phyloP scores from a whole-genome alignment of 2,797 vertebrate species.

The Serranus cabrilla region DNA sequence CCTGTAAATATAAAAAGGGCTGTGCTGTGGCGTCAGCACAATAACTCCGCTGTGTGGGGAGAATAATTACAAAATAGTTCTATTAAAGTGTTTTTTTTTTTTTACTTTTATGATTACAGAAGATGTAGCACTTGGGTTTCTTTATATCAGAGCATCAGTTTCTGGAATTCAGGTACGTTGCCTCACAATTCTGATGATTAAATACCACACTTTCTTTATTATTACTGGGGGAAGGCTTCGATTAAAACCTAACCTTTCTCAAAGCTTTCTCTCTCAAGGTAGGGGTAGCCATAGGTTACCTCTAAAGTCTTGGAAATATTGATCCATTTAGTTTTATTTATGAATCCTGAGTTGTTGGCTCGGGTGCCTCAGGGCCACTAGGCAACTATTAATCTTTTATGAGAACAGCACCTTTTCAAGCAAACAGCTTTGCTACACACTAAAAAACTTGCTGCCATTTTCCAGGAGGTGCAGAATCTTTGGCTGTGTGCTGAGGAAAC shows the following conservation, averaged over 20 bases:
- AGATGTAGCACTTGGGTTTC: slow-evolving; percentile 8
- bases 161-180: slow-evolving; percentile 37
- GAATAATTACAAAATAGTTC: slow-evolving; percentile 17
- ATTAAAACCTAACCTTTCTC: slow-evolving; percentile 83
- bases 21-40: slow-evolving; percentile 3
- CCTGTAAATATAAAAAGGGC: slow-evolving; percentile 27
- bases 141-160: slow-evolving; percentile 31
- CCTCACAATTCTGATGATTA: slow-evolving; percentile 57
- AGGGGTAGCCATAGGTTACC: slow-evolving; percentile 80
- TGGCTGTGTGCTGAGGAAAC: slow-evolving; percentile 26
- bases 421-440: slow-evolving; percentile 77
- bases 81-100: slow-evolving; percentile 17
- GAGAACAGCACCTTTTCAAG: slow-evolving; percentile 76
- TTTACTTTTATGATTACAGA: slow-evolving; percentile 33
- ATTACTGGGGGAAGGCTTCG: slow-evolving; percentile 66
- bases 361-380: slow-evolving; percentile 81
- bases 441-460: slow-evolving; percentile 56
- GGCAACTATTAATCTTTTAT: slow-evolving; percentile 85
- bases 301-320: slow-evolving; percentile 82
- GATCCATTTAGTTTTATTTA: slow-evolving; percentile 89
- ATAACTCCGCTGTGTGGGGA: slow-evolving; percentile 18
- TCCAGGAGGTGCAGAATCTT: slow-evolving; percentile 40
- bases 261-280: slow-evolving; percentile 72
- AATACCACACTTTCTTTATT: slow-evolving; percentile 69
- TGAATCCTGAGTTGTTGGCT: slow-evolving; percentile 80